Base-by-base conservation (phyloP, 2,113 vertebrate genomes). In the Cavia aperea region DNA sequence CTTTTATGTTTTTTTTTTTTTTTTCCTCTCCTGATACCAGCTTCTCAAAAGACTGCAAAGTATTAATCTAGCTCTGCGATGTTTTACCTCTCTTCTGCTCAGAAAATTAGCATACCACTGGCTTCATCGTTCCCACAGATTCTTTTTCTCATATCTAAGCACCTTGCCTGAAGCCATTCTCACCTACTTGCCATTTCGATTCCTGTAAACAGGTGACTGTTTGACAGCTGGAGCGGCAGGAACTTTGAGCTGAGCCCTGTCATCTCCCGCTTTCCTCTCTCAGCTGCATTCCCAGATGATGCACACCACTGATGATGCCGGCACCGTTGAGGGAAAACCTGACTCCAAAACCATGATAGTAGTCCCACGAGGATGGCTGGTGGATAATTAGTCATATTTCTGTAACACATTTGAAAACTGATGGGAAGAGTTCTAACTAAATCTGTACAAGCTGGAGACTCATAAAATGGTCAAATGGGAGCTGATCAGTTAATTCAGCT, bases 61-160 rank as follows among this genome's bases (percentile, higher is more conserved):
- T 56, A 51, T 96, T 96, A 91, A 84, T 79, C 94, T 73, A 73
- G 90, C 18, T 89, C 46, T 66, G 36, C 11, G 58, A 3, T 36
- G 11, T 7, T 96, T 97, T 87, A 82, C 33, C 39, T 65, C 87
- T 58, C 90, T 92, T 92, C 89, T 70, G 58, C 73, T 81, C 26
- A 56, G 39, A 92, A 95, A 58, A 66, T 92, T 62, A 73, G 92
- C 90, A 93, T 79, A 78, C 79, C 88, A 93, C 77, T 95, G 95
- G 93, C 85, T 96, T 87, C 56, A 5, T 31, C 36, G 36, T 33
- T 94, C 93, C 92, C 58, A 62, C 86, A 4, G 36, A 0, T 1
- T 73, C 24, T 9, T 89, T 63, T 70, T 89, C 68, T 88, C 21
- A 7, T 1, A 1, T 31, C 54, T 72, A 65, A 86, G 54, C 81